Evolutionary conservation across 2,113 vertebrate species (phyloP), one percentile per base, ranked within the genome.

Genomic region (Pogonocichla stellata): DNA sequence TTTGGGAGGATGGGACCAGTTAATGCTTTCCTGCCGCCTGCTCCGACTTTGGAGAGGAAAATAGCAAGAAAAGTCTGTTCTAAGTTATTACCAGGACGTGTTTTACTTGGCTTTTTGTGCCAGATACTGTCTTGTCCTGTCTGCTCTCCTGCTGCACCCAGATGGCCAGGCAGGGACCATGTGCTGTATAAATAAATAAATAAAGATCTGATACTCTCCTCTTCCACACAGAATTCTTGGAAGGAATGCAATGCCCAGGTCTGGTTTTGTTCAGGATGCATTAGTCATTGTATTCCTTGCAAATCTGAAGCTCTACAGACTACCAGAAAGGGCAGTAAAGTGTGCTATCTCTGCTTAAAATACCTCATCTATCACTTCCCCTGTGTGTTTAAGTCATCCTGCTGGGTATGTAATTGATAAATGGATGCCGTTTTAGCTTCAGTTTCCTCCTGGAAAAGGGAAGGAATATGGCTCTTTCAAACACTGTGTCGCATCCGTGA

Each of bases 241-340:
- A 67, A 67, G 82, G 64, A 86, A 57, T 29, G 79, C 60, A 7
- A 0, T 43, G 82, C 56, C 72, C 69, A 38, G 56, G 54, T 80
- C 85, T 94, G 93, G 38, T 95, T 96, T 80, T 77, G 72, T 86
- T 93, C 90, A 71, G 82, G 48, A n/a, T 10, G 5, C 67, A 33
- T 95, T 71, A 94, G 47, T 90, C 92, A 83, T 51, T 42, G 0
- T 83, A 50, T 61, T 86, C 60, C 60, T 73, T 82, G 56, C 38
- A 70, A 91, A 70, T 83, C 47, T 80, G 70, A 43, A 57, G 43
- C 47, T 9, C 67, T 73, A 26, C 81, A 90, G 81, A 19, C 74
- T 70, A 24, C 23, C 81, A 87, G 78, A 38, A 94, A 42, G 65
- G 79, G 54, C 73, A 45, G 51, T 34, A n/a, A 79, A 83, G 72